Base-by-base conservation (phyloP, 2,113 vertebrate genomes). In the Muntiacus muntjak region DNA sequence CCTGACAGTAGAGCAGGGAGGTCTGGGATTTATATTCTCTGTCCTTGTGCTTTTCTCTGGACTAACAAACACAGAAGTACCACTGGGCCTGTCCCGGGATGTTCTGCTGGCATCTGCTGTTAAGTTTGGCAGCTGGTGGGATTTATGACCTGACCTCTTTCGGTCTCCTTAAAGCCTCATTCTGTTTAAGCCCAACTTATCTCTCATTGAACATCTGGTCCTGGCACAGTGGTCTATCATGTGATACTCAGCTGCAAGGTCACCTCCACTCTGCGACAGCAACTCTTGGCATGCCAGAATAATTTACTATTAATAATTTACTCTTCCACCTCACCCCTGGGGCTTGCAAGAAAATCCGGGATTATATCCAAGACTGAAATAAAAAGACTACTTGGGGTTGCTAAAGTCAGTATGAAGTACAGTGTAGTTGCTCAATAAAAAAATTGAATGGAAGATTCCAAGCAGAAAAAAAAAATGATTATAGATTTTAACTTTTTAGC, bases 361-460 rank as follows among this genome's bases (percentile, higher is more conserved):
- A 60, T 28, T 71, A n/a, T 33, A 10, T n/a, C 57, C 58, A 93
- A 30, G 30, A 92, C 1, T 47, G 23, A 17, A 96, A 89, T 21
- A 19, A 89, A 87, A 95, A 64, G 55, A 36, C 33, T 25, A 36
- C 28, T 76, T 57, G 17, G 21, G 47, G 76, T 9, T 17, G 13
- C 30, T 81, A 86, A 36, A 57, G 21, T 76, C 15, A 23, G 2
- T 25, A 19, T 60, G 26, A 86, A 36, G 62, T 12, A 82, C 33
- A 86, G 15, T 16, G 36, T 71, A 96, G 81, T 9, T 83, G 28
- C 26, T 81, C 91, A 97, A 88, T 92, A 84, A 95, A 94, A 79
- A 79, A 40, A 76, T 11, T 96, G 57, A 97, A 93, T 89, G 43
- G 4, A 85, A 16, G 17, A 4, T 33, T 94, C 43, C 19, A 88